These are phyloP conservation scores for Cylas formicarius DNA, from an alignment of 1,140 invertebrate species.

Conservation along the genomic window DNA sequence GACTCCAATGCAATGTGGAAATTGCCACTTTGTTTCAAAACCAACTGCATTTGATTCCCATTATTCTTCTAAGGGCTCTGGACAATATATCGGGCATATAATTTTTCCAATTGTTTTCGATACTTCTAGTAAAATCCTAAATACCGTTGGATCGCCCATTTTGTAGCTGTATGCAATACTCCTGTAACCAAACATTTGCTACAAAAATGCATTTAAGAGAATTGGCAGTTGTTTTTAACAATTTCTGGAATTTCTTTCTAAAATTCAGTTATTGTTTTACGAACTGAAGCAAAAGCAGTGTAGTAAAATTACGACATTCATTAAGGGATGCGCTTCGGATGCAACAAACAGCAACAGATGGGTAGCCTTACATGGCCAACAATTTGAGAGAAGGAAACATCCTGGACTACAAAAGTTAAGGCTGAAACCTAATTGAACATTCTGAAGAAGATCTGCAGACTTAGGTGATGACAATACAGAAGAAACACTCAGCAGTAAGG, in stretches of 20 bases:
- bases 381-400: conserved; percentile 11
- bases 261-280: conserved; percentile 5
- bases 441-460: conserved; percentile 5
- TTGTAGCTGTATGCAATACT: conserved; percentile 24
- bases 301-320: conserved; percentile 1
- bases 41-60: conserved; percentile 27
- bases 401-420: neutral
- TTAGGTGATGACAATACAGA: conserved; percentile 8
- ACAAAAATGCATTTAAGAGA: neutral
- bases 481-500: conserved; percentile 6
- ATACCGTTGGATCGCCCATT: conserved; percentile 28
- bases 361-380: conserved; percentile 7
- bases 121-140: conserved; percentile 27
- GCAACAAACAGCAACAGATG: conserved; percentile 2
- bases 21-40: conserved; percentile 34
- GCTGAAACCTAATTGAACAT: conserved; percentile 6
- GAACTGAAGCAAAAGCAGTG: conserved; percentile 3
- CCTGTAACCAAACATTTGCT: conserved; percentile 18
- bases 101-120: conserved; percentile 28
- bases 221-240: conserved; percentile 6
- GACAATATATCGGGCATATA: conserved; percentile 25
- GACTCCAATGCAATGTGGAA: conserved; percentile 39
- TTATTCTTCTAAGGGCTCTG: conserved; percentile 16
- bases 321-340: conserved; percentile 2
- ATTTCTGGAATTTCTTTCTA: neutral